These are phyloP conservation scores for Digitonthophagus gazella DNA, from an alignment of 2,888 invertebrate species.

Conservation along the genomic window DNA sequence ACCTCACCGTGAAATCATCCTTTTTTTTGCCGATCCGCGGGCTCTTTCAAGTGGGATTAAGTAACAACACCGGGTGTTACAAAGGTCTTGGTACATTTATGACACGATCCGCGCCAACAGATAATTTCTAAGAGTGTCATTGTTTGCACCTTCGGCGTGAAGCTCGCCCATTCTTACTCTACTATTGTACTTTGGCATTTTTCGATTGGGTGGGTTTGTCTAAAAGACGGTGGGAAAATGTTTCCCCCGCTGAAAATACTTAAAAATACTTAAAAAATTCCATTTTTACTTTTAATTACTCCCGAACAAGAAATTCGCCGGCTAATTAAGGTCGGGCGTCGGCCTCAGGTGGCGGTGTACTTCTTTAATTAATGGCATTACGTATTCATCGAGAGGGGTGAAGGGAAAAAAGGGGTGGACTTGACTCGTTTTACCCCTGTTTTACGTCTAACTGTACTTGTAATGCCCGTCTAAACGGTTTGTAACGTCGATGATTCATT, in stretches of 20 bases:
- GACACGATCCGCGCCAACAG: not conserved
- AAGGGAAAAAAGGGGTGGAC: conserved; percentile 25
- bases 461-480: conserved; percentile 7
- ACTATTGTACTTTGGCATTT: too few relatives aligned
- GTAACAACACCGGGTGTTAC: not conserved
- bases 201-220: too few relatives aligned
- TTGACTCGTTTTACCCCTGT: not conserved
- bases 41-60: not conserved
- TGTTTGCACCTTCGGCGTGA: not conserved
- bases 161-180: too few relatives aligned
- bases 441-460: not conserved
- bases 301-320: conserved; percentile 6
- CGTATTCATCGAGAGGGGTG: conserved; percentile 46
- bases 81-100: not conserved
- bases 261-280: not conserved
- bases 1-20: not conserved
- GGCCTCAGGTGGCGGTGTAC: conserved; percentile 51
- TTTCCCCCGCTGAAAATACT: not conserved
- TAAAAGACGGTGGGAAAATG: too few relatives aligned
- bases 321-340: conserved; percentile 29
- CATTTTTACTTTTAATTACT: not conserved
- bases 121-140: not conserved
- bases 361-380: conserved; percentile 53
- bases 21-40: not conserved
- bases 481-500: conserved; percentile 9